Percentiles rank a stretch among this genome's conserved stretches.
Evolutionary conservation across 2,113 vertebrate genomes (phyloP).

Genomic region (Hydrolagus affinis): DNA sequence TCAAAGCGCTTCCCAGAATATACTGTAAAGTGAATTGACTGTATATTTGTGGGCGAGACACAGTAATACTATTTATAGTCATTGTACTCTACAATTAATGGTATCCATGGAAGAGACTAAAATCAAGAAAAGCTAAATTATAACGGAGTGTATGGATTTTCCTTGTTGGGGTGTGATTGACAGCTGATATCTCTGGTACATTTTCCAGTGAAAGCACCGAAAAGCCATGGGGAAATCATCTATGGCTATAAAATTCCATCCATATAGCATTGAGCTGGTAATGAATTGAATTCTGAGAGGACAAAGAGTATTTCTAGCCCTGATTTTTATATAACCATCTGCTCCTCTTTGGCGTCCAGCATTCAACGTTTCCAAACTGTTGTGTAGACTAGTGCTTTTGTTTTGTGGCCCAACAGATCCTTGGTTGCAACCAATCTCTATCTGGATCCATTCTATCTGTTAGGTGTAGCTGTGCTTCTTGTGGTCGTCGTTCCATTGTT

Average conservation of each 20-base stretch:
- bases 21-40: too few relatives aligned
- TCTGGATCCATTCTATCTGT: conserved; percentile 37
- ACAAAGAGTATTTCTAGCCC: conserved; percentile 57
- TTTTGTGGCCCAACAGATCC: conserved; percentile 50
- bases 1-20: too few relatives aligned
- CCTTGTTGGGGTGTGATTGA: background rate
- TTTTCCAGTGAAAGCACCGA: background rate
- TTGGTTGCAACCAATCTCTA: conserved; percentile 43
- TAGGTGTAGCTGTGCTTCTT: conserved; percentile 18
- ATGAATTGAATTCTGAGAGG: background rate
- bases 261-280: background rate
- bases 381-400: conserved; percentile 42
- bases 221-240: background rate
- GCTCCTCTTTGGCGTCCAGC: conserved; percentile 41
- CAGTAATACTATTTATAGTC: too few relatives aligned
- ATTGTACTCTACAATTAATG: background rate
- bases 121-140: background rate
- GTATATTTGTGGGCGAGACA: too few relatives aligned
- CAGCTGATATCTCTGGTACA: background rate
- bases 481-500: background rate
- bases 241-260: background rate
- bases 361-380: conserved; percentile 51
- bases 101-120: background rate
- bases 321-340: conserved; percentile 54
- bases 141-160: background rate